Conservation (phyloP, 2,888 invertebrate genomes). For the Antitype chi region DNA sequence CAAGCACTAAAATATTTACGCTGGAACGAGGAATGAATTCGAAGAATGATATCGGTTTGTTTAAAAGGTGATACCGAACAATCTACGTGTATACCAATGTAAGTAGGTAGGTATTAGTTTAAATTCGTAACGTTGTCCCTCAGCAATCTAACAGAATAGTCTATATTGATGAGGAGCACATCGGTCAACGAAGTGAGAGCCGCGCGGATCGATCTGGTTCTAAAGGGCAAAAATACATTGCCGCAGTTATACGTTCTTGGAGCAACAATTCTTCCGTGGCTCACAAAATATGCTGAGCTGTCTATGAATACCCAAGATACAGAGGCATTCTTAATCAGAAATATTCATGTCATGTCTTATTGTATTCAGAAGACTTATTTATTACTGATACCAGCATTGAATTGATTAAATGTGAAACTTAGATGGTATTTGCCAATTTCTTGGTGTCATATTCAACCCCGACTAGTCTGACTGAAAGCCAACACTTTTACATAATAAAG, state of each 20-base stretch:
- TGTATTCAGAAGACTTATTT: neutral
- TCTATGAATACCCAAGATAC: constrained; percentile 13
- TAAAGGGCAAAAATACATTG: constrained; percentile 26
- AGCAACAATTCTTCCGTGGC: neutral
- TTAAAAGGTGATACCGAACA: constrained; percentile 12
- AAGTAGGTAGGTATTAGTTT: neutral
- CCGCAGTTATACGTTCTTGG: constrained; percentile 3
- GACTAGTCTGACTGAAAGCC: neutral
- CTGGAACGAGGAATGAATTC: constrained; percentile 25
- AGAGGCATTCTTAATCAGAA: constrained; percentile 6
- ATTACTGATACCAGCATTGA: neutral
- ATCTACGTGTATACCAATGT: neutral
- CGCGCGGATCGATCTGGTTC: constrained; percentile 21
- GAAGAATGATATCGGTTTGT: constrained; percentile 37
- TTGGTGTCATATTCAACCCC: neutral
- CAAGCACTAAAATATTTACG: constrained; percentile 50
- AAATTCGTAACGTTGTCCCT: constrained; percentile 5
- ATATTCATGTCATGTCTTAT: constrained; percentile 18
- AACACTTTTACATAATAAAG: neutral
- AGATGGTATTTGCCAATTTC: neutral
- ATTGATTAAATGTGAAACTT: neutral
- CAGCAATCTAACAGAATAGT: constrained; percentile 20
- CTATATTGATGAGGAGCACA: constrained; percentile 29
- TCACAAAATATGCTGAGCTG: constrained; percentile 18
- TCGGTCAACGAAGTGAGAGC: neutral